Evolutionary conservation across 2,113 vertebrate genomes (phyloP).

Genomic region (Apodemus sylvaticus): DNA sequence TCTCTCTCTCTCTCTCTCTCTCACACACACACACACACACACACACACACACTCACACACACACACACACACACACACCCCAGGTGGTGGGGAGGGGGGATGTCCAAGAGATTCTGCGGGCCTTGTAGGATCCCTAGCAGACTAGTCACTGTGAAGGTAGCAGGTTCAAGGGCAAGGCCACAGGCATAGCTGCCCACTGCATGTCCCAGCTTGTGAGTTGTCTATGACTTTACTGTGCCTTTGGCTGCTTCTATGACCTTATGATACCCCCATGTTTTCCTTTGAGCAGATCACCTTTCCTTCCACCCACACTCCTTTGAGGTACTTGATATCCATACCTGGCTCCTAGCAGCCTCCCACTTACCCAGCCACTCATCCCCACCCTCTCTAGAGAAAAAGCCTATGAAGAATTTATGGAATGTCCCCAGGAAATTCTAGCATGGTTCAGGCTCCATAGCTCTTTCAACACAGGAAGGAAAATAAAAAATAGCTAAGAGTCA

Average conservation of each 20-base stretch:
- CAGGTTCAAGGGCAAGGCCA: slow-evolving; percentile 31
- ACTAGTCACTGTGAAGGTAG: not conserved
- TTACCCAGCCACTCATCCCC: not conserved
- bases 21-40: not conserved
- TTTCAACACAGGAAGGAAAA: slow-evolving; percentile 78
- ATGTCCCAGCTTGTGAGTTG: slow-evolving; percentile 3
- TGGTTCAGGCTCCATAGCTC: slow-evolving; percentile 55
- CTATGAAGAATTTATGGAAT: slow-evolving; percentile 74
- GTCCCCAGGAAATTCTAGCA: slow-evolving; percentile 74
- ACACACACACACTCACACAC: not conserved
- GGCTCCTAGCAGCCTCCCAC: not conserved
- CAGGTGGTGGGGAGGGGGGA: not conserved
- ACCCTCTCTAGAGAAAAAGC: slow-evolving; percentile 47
- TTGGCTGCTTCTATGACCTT: slow-evolving; percentile 53
- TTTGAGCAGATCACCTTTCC: not conserved
- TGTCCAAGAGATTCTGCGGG: not conserved
- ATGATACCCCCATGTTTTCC: not conserved
- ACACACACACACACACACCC: not conserved
- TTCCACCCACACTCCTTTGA: slow-evolving; percentile 12
- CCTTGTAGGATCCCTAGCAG: not conserved
- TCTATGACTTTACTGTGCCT: slow-evolving; percentile 3
- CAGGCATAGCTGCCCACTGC: not conserved
- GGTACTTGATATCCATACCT: slow-evolving; percentile 25
- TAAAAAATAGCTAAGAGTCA: slow-evolving; percentile 61
- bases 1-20: no score